Conservation (phyloP, 2,113 vertebrate species). For the Bucco capensis region DNA sequence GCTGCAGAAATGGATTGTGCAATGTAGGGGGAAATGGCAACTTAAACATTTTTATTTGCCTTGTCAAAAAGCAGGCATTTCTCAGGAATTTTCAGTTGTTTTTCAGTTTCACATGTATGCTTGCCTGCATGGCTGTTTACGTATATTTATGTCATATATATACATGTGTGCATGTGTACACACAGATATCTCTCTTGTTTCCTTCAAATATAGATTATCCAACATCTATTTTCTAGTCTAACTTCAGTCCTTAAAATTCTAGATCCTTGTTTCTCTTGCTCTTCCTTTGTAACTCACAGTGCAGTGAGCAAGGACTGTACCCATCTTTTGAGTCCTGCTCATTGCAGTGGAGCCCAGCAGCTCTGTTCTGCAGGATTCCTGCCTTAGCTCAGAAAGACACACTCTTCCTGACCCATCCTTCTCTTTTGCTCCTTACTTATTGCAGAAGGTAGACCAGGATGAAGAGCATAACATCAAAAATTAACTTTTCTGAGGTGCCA, state of each 20-base stretch:
- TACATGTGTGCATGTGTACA: neutral
- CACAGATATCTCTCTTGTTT: neutral
- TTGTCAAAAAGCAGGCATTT: neutral
- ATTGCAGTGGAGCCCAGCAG: neutral
- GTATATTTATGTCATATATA: neutral
- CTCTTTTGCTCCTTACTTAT: neutral
- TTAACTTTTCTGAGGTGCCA: neutral
- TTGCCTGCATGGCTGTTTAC: fast-evolving
- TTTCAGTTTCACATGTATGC: neutral
- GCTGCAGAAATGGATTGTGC: neutral
- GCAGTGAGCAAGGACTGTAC: neutral
- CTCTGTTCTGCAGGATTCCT: neutral
- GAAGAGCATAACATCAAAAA: neutral
- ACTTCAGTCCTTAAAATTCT: neutral
- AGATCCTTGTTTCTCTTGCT: neutral
- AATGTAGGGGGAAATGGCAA: neutral
- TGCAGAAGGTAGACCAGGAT: neutral
- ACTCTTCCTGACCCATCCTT: fast-evolving
- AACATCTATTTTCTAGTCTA: neutral
- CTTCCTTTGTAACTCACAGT: neutral
- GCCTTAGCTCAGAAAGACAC: neutral
- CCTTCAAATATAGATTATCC: neutral
- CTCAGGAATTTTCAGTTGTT: neutral
- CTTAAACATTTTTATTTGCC: neutral
- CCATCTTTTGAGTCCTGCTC: fast-evolving